Evolutionary conservation across 2,113 vertebrate genomes (phyloP).

Genomic region (Uropsilus gracilis): DNA sequence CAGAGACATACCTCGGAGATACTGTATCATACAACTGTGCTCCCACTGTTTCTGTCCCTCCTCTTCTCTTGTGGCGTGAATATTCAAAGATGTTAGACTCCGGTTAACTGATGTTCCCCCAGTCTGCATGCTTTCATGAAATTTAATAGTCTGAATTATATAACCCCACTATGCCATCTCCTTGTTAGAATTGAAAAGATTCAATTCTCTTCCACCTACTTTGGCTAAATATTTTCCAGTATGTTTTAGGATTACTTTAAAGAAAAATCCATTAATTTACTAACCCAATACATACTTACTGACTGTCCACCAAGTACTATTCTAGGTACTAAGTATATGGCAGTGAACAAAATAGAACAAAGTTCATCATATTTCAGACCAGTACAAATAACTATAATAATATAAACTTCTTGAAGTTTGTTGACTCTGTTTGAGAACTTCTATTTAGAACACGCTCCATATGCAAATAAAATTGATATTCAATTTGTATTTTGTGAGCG

Average conservation of each 20-base stretch:
- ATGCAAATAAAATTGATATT: conserved; percentile 55
- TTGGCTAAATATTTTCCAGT: conserved; percentile 38
- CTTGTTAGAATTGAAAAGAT: not conserved
- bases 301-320: not conserved
- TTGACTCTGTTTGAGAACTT: conserved; percentile 31
- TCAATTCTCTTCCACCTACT: not conserved
- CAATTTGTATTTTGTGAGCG: conserved; percentile 58
- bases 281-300: not conserved
- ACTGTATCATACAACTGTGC: not conserved
- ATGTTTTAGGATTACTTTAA: conserved; percentile 51
- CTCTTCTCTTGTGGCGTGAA: not conserved
- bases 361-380: not conserved
- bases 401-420: conserved; percentile 44
- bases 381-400: conserved; percentile 31
- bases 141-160: conserved; percentile 35
- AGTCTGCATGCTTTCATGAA: conserved; percentile 37
- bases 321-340: not conserved
- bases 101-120: conserved; percentile 26
- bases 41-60: not conserved
- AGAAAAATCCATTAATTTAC: conserved; percentile 7
- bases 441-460: conserved; percentile 31
- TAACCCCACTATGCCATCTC: conserved; percentile 2
- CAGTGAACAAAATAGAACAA: conserved; percentile 23
- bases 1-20: not conserved
- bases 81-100: conserved; percentile 38